Evolutionary conservation across 2,797 vertebrate species (phyloP).

Genomic region (Enteromius thamalakanensis): DNA sequence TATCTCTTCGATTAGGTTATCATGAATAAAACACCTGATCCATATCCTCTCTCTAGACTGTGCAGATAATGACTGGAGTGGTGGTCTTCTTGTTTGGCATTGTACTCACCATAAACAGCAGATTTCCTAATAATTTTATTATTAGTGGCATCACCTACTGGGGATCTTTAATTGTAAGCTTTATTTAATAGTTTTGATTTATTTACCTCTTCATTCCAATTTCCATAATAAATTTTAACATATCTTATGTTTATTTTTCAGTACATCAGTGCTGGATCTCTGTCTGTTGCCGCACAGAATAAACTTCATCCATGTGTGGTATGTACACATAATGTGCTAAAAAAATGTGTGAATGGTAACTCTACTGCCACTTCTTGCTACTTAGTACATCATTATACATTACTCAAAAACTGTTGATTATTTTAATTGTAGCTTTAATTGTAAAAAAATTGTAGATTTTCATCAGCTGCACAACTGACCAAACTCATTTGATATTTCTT

Average conservation of each 20-base stretch:
- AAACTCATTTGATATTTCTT: background rate
- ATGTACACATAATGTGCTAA: background rate
- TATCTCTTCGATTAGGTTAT: background rate
- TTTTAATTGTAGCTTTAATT: too few relatives aligned
- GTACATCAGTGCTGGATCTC: background rate
- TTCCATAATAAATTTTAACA: background rate
- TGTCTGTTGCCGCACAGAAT: background rate
- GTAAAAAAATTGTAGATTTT: too few relatives aligned
- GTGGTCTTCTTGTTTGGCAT: background rate
- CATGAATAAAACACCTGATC: background rate
- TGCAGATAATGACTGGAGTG: slow-evolving; percentile 4
- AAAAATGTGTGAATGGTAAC: background rate
- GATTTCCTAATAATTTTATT: background rate
- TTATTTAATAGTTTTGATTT: background rate
- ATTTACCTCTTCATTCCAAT: background rate
- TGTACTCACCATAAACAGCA: too few relatives aligned
- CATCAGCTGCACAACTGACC: background rate
- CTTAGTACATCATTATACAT: background rate
- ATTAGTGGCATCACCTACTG: background rate
- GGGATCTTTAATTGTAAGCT: background rate
- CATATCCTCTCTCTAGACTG: background rate
- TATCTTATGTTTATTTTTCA: background rate
- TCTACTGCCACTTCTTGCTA: background rate
- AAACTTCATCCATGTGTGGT: background rate
- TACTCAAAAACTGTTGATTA: background rate